Evolutionary conservation across 2,113 vertebrate species (phyloP), one percentile per base, ranked within the genome.

Genomic region (Carettochelys insculpta): DNA sequence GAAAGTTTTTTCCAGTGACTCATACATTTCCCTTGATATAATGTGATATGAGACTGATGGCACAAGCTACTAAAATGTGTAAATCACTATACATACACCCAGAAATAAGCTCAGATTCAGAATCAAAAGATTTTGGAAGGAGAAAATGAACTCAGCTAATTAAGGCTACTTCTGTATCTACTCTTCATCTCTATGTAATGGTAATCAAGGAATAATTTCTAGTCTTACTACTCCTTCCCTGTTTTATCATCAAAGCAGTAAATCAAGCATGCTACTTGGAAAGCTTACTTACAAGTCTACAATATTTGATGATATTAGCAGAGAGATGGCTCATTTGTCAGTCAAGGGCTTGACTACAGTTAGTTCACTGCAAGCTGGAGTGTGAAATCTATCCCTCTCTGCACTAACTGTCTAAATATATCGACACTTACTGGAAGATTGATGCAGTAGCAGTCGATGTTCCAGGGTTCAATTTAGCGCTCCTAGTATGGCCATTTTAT

Each of bases 251-350:
- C 9, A 94, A 93, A 82, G 87, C 31, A 81, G 77, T 94, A 95
- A 95, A 95, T 94, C 79, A 89, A 88, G 92, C 8, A 12, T 25
- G 77, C 9, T 85, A 71, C 48, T 90, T 79, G 87, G 90, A 96
- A 93, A 93, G 48, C 71, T 81, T 85, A 76, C 78, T 86, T 8
- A 89, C 3, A 86, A 84, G 41, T 52, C 50, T 51, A 86, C 78
- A 12, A 47, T 53, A 86, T 88, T 81, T 95, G 56, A 95, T 92
- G 80, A 53, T 50, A 91, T 90, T 95, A 92, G 48, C 91, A 96
- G 95, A 93, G 20, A 80, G 84, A 54, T 94, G 91, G 87, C 77
- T 89, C 14, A 56, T 48, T n/a, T 12, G 87, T 76, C 54, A 75
- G 80, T 84, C n/a, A n/a, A 38, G 19, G n/a, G 9, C 38, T 68